Evolutionary conservation across 2,113 vertebrate species (phyloP), one percentile per base, ranked within the genome.

Genomic region (Polyodon spathula): DNA sequence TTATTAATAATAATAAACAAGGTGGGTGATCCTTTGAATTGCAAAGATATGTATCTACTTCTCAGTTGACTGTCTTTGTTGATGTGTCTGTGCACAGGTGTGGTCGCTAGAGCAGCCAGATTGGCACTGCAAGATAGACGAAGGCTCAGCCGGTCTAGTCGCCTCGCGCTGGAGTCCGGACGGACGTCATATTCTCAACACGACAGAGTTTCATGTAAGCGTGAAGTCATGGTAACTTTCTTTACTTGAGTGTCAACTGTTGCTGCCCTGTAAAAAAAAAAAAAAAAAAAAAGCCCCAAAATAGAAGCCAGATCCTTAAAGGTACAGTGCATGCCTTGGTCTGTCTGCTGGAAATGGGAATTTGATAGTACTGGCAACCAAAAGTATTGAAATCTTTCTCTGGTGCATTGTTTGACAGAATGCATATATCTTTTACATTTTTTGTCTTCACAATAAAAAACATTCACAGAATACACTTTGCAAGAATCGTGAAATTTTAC

Each of bases 171-270:
- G 96, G 96, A 95, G 96, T 73, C 95, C 94, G 0, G 96, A 98
- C 6, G 94, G 93, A 67, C 94, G 96, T 84, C 96, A 99, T 88
- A 87, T 99, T 76, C 93, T 99, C 83, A 98, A 99, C 74, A 97
- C 96, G 16, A 94, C 94, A 0, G 95, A 99, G 76, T 98, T 98
- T 83, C 93, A 97, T 58, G 95, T 99, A 82, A 96, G 96, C 86
- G 77, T 74, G 68, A 79, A 64, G 68, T 78, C 75, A 72, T 66
- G 56, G 73, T 73, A 67, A 58, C 37, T 1, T 10, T n/a, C n/a
- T 58, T 38, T 58, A 71, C 56, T 51, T 56, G 2, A 55, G 73
- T 80, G 76, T 88, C 88, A 85, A 77, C 78, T 86, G 84, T 85
- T 88, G 62, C 86, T 81, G 80, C 78, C 81, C 71, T 64, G 78